A percentile compares a stretch with the other conserved stretches of the same genome.
Evolutionary conservation across 2,888 invertebrate genomes (phyloP).

Genomic region (Hedya salicella): DNA sequence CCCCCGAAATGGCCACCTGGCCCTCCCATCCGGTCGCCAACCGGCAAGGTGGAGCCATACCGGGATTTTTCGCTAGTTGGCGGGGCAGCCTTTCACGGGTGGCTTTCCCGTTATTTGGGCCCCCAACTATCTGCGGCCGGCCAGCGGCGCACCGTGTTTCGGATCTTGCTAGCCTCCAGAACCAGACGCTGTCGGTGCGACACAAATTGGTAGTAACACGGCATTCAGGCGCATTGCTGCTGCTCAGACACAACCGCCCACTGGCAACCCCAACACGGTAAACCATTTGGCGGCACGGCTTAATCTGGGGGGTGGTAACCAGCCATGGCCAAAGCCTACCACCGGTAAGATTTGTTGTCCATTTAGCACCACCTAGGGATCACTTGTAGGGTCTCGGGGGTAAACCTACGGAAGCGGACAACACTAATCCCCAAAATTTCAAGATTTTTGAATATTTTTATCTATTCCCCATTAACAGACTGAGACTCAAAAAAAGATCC

Average conservation of each 20-base stretch:
- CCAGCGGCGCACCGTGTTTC: constrained; percentile 25
- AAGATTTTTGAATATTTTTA: too few species aligned
- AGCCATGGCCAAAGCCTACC: constrained; percentile 31
- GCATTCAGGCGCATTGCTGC: too few species aligned
- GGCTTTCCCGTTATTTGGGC: constrained; percentile 11
- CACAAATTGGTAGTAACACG: too few species aligned
- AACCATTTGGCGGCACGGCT: constrained; percentile 13
- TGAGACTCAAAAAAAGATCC: too few species aligned
- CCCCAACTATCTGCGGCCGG: constrained; percentile 10
- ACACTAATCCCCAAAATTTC: not conserved
- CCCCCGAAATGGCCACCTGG: constrained; percentile 34
- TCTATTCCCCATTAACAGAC: too few species aligned
- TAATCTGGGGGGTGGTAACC: constrained; percentile 27
- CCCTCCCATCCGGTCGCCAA: constrained; percentile 39
- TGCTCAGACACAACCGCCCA: not conserved
- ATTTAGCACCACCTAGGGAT: constrained; percentile 26
- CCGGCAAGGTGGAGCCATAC: constrained; percentile 3
- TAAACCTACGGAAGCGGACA: not conserved
- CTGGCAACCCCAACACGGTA: not conserved
- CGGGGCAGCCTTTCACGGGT: constrained; percentile 26
- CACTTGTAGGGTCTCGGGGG: constrained; percentile 18
- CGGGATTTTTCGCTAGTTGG: constrained; percentile 34
- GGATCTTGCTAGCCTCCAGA: constrained; percentile 6
- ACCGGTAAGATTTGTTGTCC: constrained; percentile 10
- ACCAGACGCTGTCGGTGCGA: not conserved